A percentile compares a stretch with the other conserved stretches of the same genome.
Evolutionary conservation across 2,888 invertebrate genomes (phyloP).

Genomic region (Xylocampa areola): DNA sequence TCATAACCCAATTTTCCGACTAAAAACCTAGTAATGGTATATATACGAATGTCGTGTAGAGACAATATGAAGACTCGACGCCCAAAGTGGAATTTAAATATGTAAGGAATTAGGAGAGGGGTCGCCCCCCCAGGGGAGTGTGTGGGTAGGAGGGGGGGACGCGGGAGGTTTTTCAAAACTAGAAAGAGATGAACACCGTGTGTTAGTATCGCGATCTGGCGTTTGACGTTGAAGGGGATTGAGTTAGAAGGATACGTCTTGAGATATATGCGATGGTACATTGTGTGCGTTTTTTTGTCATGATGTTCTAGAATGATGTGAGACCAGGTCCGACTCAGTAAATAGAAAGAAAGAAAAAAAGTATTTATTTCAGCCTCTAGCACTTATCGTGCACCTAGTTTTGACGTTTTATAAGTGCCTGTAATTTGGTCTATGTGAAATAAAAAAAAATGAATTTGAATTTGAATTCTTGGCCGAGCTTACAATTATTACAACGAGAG

Average conservation of each 20-base stretch:
- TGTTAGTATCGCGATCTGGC: slow-evolving; percentile 87
- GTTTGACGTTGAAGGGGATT: slow-evolving; percentile 55
- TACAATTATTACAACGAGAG: too few relatives aligned
- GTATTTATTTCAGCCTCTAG: too few relatives aligned
- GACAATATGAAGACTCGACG: slow-evolving; percentile 87
- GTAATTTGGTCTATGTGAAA: too few relatives aligned
- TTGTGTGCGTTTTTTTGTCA: too few relatives aligned
- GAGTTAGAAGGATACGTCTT: slow-evolving; percentile 68
- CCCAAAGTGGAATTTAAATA: slow-evolving; percentile 89
- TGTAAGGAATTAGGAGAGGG: slow-evolving; percentile 89
- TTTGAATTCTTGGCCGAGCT: too few relatives aligned
- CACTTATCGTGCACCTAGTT: too few relatives aligned
- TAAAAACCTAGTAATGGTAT: slow-evolving; percentile 64
- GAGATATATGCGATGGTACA: slow-evolving; percentile 68
- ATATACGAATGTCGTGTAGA: slow-evolving; percentile 81
- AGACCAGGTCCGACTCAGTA: too few relatives aligned
- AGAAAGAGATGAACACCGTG: slow-evolving; percentile 89
- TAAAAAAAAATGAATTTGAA: too few relatives aligned
- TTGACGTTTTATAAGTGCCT: too few relatives aligned
- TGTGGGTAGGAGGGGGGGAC: slow-evolving; percentile 47
- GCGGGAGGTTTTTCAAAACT: slow-evolving; percentile 87
- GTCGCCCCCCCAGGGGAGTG: slow-evolving; percentile 55
- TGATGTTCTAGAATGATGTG: too few relatives aligned
- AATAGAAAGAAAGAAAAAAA: too few relatives aligned
- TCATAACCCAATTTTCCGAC: slow-evolving; percentile 56